Evolutionary conservation across 2,888 invertebrate species (phyloP).

Genomic region (Fabriciana adippe): DNA sequence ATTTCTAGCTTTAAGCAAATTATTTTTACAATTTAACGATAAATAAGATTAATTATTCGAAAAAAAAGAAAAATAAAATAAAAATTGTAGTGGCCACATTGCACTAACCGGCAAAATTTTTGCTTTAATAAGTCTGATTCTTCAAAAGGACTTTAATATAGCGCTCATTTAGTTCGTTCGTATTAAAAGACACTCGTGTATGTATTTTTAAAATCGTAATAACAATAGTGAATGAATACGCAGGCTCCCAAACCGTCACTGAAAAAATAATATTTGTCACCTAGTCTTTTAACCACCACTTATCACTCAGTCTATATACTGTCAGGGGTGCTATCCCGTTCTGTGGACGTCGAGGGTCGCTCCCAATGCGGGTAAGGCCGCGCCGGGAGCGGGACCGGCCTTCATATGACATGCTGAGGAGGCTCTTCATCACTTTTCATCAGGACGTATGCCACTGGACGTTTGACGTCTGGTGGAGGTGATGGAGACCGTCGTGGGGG

Average conservation of each 20-base stretch:
- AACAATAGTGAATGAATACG: too few species aligned
- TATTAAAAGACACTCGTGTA: too few species aligned
- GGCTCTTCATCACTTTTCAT: constrained; percentile 84
- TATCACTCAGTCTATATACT: constrained; percentile 55
- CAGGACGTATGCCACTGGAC: constrained; percentile 84
- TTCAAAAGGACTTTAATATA: too few species aligned
- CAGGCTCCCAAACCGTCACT: not conserved
- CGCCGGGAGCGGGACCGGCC: constrained; percentile 91
- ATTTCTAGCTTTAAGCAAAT: too few species aligned
- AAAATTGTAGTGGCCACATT: too few species aligned
- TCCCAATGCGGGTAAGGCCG: constrained; percentile 81
- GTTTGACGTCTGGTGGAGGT: constrained; percentile 73
- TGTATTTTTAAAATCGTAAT: too few species aligned
- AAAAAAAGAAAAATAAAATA: too few species aligned
- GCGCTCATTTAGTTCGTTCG: too few species aligned
- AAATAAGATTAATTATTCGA: too few species aligned
- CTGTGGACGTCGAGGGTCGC: constrained; percentile 73
- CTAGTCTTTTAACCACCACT: not conserved
- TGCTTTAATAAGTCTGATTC: too few species aligned
- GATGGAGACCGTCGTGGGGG: constrained; percentile 72
- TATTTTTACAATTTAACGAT: too few species aligned
- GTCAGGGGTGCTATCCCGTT: constrained; percentile 73
- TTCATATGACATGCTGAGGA: constrained; percentile 90
- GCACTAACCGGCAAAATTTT: too few species aligned
- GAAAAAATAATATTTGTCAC: not conserved